phyloP scores from a whole-genome alignment of 2,888 invertebrate genomes.

The Drosophila koepferae region DNA sequence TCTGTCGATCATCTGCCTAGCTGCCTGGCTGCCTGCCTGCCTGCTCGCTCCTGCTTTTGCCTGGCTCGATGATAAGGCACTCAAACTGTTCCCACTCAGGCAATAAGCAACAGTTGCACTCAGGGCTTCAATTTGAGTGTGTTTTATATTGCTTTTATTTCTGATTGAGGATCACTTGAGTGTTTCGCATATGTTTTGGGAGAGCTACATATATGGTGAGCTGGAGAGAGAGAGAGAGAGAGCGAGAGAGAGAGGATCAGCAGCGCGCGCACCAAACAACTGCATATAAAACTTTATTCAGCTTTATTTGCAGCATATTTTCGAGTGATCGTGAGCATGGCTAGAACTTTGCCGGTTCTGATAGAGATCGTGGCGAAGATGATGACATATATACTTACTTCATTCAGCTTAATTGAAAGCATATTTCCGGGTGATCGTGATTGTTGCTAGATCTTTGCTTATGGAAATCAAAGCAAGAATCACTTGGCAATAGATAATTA shows the following conservation, averaged over 20 bases:
- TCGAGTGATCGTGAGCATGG: neutral
- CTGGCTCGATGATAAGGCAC: conserved; percentile 11
- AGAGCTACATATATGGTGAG: too few relatives aligned
- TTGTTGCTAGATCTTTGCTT: neutral
- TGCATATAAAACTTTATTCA: neutral
- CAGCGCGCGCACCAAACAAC: neutral
- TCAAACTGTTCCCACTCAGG: conserved; percentile 26
- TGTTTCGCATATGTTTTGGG: neutral
- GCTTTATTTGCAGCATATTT: neutral
- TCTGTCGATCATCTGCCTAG: conserved; percentile 7
- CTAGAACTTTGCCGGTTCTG: neutral
- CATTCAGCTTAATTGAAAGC: too few relatives aligned
- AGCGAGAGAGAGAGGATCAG: neutral
- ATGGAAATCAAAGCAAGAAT: neutral
- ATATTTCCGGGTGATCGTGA: too few relatives aligned
- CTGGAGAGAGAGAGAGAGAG: neutral
- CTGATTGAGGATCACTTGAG: conserved; percentile 16
- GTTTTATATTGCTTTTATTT: neutral
- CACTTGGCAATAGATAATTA: neutral
- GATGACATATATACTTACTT: too few relatives aligned
- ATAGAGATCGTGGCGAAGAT: too few relatives aligned
- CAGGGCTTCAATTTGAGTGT: conserved; percentile 13
- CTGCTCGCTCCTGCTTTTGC: conserved; percentile 13
- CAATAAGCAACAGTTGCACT: conserved; percentile 8
- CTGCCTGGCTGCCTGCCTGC: conserved; percentile 6